Base-by-base conservation (phyloP, 2,113 vertebrate species). In the Chaenogobius annularis region DNA sequence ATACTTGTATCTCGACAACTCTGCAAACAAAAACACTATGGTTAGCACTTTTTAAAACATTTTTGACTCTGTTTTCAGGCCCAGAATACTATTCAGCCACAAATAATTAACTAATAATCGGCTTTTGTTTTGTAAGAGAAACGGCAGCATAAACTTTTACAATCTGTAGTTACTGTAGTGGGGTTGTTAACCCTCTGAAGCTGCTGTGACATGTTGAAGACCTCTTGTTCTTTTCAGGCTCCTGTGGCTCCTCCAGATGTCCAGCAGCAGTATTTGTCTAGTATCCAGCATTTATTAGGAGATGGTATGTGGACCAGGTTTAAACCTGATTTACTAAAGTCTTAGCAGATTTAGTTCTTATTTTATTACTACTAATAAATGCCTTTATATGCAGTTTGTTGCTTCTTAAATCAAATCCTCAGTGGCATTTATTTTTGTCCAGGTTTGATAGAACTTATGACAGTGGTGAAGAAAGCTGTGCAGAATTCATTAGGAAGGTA, bases 241-340 rank as follows among this genome's bases (percentile, higher is more conserved):
- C 91, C 92, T 15, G 85, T 96, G 69, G 96, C 97, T 62, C 96
- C 98, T 0, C 96, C 97, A 10, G 97, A 98, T 37, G 96, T 99
- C 50, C 98, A 99, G 79, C 97, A 99, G 87, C 97, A 98, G 71
- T 99, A 99, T 88, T 92, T 99, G 78, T 98, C 97, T 61, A 99
- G 97, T 79, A 98, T 99, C 87, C 96, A 98, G 35, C 96, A 99
- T 77, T 96, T 99, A 15, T 90, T 99, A 61, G 97, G 98, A 92
- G 96, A 98, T 7, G 97, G 98, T 98, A 91, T 81, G 91, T 58
- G 23, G 22, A 26, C 9, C 22, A 14, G 10, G 11, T 20, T 54
- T 54, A 48, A 13, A 48, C 47, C 47, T 48, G 47, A 6, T 48
- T 48, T 48, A 48, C 15, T 3, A 5, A 17, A 48, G 47, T 19